A percentile compares a stretch with the other conserved stretches of the same genome.
phyloP scores from a whole-genome alignment of 2,888 invertebrate species.

The Philopedon plagiatum region DNA sequence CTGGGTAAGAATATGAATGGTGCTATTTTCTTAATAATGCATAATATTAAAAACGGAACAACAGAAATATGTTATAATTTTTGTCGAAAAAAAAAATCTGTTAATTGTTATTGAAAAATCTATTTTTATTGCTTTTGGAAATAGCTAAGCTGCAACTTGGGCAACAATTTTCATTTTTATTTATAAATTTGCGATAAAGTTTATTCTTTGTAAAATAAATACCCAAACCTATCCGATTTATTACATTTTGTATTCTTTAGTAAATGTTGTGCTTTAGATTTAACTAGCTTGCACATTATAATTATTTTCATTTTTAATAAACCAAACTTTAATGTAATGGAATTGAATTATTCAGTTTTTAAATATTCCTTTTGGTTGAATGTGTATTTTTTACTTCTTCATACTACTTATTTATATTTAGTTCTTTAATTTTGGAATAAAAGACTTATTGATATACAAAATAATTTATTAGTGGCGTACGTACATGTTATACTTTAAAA shows the following conservation, averaged over 20 bases:
- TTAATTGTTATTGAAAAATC: too few relatives aligned
- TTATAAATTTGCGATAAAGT: neutral
- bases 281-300: constrained; percentile 37
- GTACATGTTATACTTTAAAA: constrained; percentile 13
- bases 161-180: neutral
- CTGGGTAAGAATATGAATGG: neutral
- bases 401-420: constrained; percentile 13
- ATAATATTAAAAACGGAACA: too few relatives aligned
- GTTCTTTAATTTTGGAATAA: constrained; percentile 19
- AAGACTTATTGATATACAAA: constrained; percentile 19
- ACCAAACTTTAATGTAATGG: constrained; percentile 17
- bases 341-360: constrained; percentile 22
- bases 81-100: too few relatives aligned
- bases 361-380: constrained; percentile 12
- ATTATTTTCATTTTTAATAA: constrained; percentile 16
- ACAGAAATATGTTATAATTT: too few relatives aligned
- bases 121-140: too few relatives aligned
- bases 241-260: constrained; percentile 31
- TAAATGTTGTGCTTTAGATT: constrained; percentile 41
- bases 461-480: constrained; percentile 33
- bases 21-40: neutral
- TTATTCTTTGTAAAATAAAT: constrained; percentile 23
- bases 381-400: neutral
- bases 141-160: neutral
- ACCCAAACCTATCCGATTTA: constrained; percentile 5